These are phyloP conservation scores for Leuciscus idus DNA, from an alignment of 2,113 vertebrate genomes.

Conservation along the genomic window DNA sequence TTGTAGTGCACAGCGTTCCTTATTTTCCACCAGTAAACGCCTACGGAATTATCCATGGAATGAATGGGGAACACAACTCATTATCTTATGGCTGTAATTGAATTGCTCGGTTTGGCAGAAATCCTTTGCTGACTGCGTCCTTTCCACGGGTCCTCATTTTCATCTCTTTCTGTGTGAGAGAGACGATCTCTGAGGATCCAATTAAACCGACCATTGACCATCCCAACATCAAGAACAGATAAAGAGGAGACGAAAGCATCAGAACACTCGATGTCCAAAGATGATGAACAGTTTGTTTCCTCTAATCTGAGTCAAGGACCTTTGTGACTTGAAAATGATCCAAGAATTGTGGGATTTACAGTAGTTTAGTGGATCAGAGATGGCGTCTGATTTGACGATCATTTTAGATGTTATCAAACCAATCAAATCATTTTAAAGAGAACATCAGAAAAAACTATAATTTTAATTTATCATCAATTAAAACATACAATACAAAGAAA, in stretches of 20 bases:
- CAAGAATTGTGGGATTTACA: background rate
- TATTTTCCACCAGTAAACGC: background rate
- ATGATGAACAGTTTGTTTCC: background rate
- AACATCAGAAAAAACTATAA: background rate
- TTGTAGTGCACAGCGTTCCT: background rate
- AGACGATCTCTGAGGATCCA: constrained; percentile 52
- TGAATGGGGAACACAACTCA: background rate
- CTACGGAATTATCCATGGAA: background rate
- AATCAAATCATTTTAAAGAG: background rate
- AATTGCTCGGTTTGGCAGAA: constrained; percentile 13
- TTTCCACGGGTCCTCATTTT: background rate
- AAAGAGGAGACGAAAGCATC: background rate
- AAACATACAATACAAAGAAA: background rate
- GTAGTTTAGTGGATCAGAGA: background rate
- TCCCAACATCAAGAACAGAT: background rate
- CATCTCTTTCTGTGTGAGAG: background rate
- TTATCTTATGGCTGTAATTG: constrained; percentile 16
- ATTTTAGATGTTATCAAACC: background rate
- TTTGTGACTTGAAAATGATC: background rate
- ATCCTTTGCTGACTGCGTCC: background rate
- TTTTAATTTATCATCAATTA: background rate
- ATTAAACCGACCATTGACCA: constrained; percentile 55
- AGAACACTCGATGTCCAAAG: background rate
- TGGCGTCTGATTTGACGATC: background rate
- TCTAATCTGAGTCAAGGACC: background rate